Evolutionary conservation across 1,140 invertebrate species (phyloP).

Genomic region (Trigoniulus corallinus): DNA sequence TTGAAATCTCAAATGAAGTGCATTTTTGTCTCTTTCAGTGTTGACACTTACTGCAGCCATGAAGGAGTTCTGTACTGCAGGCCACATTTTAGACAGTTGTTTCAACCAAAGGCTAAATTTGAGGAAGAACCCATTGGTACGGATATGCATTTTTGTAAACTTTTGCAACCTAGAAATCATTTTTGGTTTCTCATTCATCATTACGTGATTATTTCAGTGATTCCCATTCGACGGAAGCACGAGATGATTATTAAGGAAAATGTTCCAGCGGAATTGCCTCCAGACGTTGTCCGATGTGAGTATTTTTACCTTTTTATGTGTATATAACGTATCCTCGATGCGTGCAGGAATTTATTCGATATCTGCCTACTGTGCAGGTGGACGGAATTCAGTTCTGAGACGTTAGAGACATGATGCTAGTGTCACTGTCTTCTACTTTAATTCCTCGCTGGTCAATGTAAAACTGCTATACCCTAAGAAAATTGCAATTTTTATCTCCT

Average conservation of each 20-base stretch:
- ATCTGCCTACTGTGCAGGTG: too few relatives aligned
- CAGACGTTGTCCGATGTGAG: conserved; percentile 76
- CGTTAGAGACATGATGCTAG: too few relatives aligned
- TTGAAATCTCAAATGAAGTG: too few relatives aligned
- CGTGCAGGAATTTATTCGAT: too few relatives aligned
- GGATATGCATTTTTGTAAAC: not conserved
- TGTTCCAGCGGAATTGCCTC: conserved; percentile 67
- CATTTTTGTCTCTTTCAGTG: conserved; percentile 33
- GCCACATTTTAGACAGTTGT: conserved; percentile 79
- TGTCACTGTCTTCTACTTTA: too few relatives aligned
- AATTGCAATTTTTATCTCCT: too few relatives aligned
- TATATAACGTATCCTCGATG: not conserved
- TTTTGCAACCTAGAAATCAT: not conserved
- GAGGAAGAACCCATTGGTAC: conserved; percentile 33
- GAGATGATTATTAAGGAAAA: conserved; percentile 84
- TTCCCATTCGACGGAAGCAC: conserved; percentile 50
- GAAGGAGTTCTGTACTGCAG: conserved; percentile 77
- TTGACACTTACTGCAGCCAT: conserved; percentile 78
- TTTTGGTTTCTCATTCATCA: conserved; percentile 4
- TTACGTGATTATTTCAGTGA: conserved; percentile 15
- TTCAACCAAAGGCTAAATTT: conserved; percentile 69
- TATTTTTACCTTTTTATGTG: conserved; percentile 6
- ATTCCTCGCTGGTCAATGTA: too few relatives aligned
- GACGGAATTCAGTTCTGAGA: too few relatives aligned
- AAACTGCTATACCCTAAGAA: too few relatives aligned